These are phyloP conservation scores for Chymomyza caudatula DNA, from an alignment of 2,888 invertebrate genomes.

Conservation along the genomic window DNA sequence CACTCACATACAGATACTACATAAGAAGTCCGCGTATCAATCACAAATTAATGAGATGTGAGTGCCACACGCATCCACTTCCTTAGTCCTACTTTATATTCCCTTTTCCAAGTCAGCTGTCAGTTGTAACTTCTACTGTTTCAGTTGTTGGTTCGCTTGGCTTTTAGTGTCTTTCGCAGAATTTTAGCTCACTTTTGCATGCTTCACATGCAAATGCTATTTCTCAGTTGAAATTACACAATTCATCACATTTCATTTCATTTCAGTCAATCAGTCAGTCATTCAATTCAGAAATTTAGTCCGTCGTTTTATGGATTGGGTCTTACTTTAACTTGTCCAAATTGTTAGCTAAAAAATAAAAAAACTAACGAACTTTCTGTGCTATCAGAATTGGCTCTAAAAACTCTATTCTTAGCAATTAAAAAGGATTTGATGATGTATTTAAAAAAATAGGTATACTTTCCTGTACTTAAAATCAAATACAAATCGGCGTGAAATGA, in stretches of 20 bases:
- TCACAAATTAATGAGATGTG: conserved; percentile 78
- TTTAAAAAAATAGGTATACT: conserved; percentile 43
- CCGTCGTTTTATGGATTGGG: neutral
- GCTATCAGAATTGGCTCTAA: neutral
- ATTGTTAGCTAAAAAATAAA: conserved; percentile 30
- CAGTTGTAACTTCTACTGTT: conserved; percentile 20
- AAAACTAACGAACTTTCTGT: too few species aligned
- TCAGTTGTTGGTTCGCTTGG: conserved; percentile 50
- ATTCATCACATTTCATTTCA: conserved; percentile 75
- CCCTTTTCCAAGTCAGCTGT: conserved; percentile 30
- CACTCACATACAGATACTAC: conserved; percentile 8
- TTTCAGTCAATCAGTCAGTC: conserved; percentile 23
- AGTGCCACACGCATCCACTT: conserved; percentile 60
- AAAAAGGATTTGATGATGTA: conserved; percentile 40
- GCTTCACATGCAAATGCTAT: conserved; percentile 69
- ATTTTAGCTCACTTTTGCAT: conserved; percentile 57
- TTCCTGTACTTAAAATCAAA: conserved; percentile 7
- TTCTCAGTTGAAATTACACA: conserved; percentile 73
- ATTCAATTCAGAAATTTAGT: conserved; percentile 37
- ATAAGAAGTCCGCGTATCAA: conserved; percentile 54
- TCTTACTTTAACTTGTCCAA: conserved; percentile 21
- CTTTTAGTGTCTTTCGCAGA: conserved; percentile 49
- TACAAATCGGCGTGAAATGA: neutral
- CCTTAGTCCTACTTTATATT: conserved; percentile 26
- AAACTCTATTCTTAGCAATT: conserved; percentile 28